Conservation (phyloP, 2,888 invertebrate species). For the Acanthosoma haemorrhoidale region DNA sequence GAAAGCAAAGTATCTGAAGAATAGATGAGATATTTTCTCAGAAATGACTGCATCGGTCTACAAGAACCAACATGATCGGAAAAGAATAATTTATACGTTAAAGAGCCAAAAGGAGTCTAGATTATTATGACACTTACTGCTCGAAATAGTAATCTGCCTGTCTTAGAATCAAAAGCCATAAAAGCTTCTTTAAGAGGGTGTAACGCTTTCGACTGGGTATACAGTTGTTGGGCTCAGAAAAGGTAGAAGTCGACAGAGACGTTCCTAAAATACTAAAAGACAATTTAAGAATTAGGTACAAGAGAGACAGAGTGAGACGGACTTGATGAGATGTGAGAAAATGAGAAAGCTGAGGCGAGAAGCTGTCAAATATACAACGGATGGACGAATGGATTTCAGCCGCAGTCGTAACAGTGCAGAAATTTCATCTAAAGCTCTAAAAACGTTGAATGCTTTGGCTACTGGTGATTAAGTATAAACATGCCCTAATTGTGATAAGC, state of each 20-base stretch:
- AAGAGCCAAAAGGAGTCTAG: not conserved
- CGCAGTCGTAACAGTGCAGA: not conserved
- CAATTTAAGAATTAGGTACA: not conserved
- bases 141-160: slow-evolving; percentile 7
- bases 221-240: slow-evolving; percentile 4
- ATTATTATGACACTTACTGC: not conserved
- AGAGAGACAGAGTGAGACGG: slow-evolving; percentile 5
- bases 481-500: not conserved
- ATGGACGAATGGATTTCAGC: slow-evolving; percentile 2
- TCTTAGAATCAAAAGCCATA: slow-evolving; percentile 12
- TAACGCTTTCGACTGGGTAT: slow-evolving; percentile 4
- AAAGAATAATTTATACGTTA: too few relatives aligned
- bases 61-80: too few relatives aligned
- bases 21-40: too few relatives aligned
- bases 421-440: not conserved
- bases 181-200: slow-evolving; percentile 2
- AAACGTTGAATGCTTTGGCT: not conserved
- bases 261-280: not conserved
- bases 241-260: not conserved
- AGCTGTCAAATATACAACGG: slow-evolving; percentile 1
- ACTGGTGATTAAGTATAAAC: too few relatives aligned
- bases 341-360: not conserved
- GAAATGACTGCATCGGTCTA: too few relatives aligned
- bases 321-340: not conserved
- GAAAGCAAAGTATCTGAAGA: too few relatives aligned